Conservation (phyloP, 2,888 invertebrate genomes). For the Eilema sororculum region DNA sequence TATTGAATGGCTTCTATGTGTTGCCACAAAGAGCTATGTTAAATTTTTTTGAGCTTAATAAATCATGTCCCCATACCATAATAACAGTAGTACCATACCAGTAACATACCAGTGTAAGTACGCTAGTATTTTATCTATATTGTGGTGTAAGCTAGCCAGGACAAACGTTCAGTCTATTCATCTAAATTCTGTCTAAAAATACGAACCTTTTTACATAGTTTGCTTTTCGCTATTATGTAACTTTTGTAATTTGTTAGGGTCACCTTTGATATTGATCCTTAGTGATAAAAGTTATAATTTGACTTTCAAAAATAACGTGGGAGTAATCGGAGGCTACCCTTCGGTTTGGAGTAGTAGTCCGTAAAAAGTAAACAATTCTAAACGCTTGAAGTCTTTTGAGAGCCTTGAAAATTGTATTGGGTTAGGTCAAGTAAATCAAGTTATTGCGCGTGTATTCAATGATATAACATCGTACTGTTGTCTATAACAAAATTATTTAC, state of each 20-base stretch:
- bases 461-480: neutral
- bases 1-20: too few species aligned
- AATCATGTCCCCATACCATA: too few species aligned
- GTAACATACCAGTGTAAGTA: too few species aligned
- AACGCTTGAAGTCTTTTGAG: neutral
- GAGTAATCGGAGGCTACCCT: neutral
- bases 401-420: neutral
- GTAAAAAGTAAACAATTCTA: neutral
- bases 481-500: neutral
- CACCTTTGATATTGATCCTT: neutral
- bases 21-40: too few species aligned
- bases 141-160: too few species aligned
- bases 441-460: neutral
- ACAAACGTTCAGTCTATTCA: neutral
- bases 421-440: slow-evolving; percentile 3
- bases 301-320: neutral
- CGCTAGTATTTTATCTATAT: too few species aligned
- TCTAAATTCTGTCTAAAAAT: neutral
- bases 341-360: neutral
- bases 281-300: neutral
- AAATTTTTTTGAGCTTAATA: neutral
- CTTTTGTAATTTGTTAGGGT: slow-evolving; percentile 1
- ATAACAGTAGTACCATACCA: too few species aligned
- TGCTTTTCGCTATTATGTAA: neutral
- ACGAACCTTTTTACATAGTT: neutral